A percentile compares a stretch with the other conserved stretches of the same genome.
Evolutionary conservation across 2,888 invertebrate species (phyloP).

Genomic region (Andricus curvator): DNA sequence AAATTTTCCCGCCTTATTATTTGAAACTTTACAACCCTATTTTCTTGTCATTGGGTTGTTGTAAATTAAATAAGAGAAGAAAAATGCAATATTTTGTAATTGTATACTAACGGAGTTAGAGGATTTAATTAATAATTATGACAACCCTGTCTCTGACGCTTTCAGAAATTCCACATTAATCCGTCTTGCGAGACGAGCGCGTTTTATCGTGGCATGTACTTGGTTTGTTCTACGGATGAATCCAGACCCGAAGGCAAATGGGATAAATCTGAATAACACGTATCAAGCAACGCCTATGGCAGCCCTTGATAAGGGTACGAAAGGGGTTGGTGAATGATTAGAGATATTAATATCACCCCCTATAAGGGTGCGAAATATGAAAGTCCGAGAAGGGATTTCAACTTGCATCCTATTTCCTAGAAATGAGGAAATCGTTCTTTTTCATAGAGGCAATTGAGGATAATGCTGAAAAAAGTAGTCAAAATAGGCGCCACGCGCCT

Average conservation of each 20-base stretch:
- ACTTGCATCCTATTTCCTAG: slow-evolving; percentile 2
- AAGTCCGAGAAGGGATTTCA: slow-evolving; percentile 44
- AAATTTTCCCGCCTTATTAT: too few relatives aligned
- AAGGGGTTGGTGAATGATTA: slow-evolving; percentile 77
- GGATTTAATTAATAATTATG: slow-evolving; percentile 1
- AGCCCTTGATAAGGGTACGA: slow-evolving; percentile 75
- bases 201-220: slow-evolving; percentile 67
- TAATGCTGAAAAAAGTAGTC: too few relatives aligned
- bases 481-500: too few relatives aligned
- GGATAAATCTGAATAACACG: slow-evolving; percentile 76
- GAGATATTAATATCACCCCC: slow-evolving; percentile 75
- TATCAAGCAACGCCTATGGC: slow-evolving; percentile 72
- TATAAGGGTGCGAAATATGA: slow-evolving; percentile 68
- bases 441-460: too few relatives aligned
- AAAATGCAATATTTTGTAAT: background rate
- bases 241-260: slow-evolving; percentile 69
- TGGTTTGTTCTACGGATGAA: slow-evolving; percentile 70
- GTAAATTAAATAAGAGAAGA: too few relatives aligned
- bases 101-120: background rate
- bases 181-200: slow-evolving; percentile 65
- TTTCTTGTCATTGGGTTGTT: too few relatives aligned
- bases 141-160: slow-evolving; percentile 5
- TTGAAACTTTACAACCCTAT: too few relatives aligned
- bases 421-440: background rate
- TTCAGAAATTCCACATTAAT: slow-evolving; percentile 60